Percentiles rank a stretch among this genome's conserved stretches.
Evolutionary conservation across 2,888 invertebrate species (phyloP).

Genomic region (Scaptomyza reducta): DNA sequence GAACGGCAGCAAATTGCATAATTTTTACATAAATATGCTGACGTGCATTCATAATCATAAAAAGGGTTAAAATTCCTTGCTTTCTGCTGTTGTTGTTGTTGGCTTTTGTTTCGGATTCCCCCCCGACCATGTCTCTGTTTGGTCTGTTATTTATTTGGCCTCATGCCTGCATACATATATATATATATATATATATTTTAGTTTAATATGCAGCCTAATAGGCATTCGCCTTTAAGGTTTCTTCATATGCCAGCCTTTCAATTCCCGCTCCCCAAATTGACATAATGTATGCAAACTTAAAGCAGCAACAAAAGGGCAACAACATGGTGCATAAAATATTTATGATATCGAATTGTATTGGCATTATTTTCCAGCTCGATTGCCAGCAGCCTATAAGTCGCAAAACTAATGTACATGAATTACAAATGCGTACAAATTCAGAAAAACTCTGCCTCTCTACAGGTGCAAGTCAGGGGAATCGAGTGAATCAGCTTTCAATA

Average conservation of each 20-base stretch:
- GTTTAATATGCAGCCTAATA: slow-evolving; percentile 79
- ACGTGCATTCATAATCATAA: slow-evolving; percentile 79
- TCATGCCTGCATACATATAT: slow-evolving; percentile 47
- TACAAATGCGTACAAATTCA: slow-evolving; percentile 56
- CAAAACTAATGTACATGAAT: slow-evolving; percentile 45
- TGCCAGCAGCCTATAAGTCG: slow-evolving; percentile 66
- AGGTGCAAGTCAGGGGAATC: slow-evolving; percentile 37
- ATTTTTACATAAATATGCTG: slow-evolving; percentile 80
- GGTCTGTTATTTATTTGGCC: slow-evolving; percentile 74
- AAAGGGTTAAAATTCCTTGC: slow-evolving; percentile 72
- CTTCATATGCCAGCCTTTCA: neutral
- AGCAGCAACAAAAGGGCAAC: slow-evolving; percentile 41
- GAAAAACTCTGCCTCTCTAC: slow-evolving; percentile 12
- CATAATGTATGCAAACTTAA: slow-evolving; percentile 76
- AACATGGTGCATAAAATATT: slow-evolving; percentile 75
- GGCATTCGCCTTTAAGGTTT: slow-evolving; percentile 61
- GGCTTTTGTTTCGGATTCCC: slow-evolving; percentile 29
- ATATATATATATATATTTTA: slow-evolving; percentile 24
- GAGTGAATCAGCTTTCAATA: neutral
- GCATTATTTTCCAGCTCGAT: slow-evolving; percentile 72
- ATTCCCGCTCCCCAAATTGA: slow-evolving; percentile 45
- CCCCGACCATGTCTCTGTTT: slow-evolving; percentile 32
- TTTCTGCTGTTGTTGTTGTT: slow-evolving; percentile 29
- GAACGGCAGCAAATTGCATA: slow-evolving; percentile 80
- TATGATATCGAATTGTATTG: slow-evolving; percentile 74